Conservation (phyloP, 2,888 invertebrate genomes). For the Clepsis dumicolana region DNA sequence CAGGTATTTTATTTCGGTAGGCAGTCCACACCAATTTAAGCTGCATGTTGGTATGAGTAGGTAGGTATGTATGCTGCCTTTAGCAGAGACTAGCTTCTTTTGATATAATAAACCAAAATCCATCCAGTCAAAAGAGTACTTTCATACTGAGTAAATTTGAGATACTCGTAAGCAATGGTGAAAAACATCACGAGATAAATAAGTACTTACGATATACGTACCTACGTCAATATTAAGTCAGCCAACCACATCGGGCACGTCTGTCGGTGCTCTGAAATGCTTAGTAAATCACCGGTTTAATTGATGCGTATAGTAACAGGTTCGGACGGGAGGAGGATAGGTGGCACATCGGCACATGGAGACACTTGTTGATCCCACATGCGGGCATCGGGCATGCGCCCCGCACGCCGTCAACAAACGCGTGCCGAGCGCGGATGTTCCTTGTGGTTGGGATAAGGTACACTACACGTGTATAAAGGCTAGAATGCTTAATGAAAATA, state of each 20-base stretch:
- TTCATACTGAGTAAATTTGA: not conserved
- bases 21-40: no score
- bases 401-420: conserved; percentile 46
- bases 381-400: conserved; percentile 73
- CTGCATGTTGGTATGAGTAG: no score
- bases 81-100: no score
- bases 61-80: no score
- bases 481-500: not conserved
- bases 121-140: no score
- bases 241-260: not conserved
- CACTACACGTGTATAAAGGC: no score
- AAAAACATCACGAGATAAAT: not conserved
- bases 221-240: not conserved
- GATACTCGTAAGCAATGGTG: not conserved
- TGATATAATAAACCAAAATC: no score
- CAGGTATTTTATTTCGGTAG: no score
- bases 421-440: not conserved
- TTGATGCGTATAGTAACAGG: conserved; percentile 48
- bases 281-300: conserved; percentile 15
- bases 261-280: not conserved
- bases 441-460: not conserved
- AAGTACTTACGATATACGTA: not conserved
- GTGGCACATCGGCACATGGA: conserved; percentile 69
- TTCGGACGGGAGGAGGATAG: conserved; percentile 53
- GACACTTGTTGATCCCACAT: conserved; percentile 77